Base-by-base conservation (phyloP, 2,888 invertebrate species). In the Ceriagrion tenellum region DNA sequence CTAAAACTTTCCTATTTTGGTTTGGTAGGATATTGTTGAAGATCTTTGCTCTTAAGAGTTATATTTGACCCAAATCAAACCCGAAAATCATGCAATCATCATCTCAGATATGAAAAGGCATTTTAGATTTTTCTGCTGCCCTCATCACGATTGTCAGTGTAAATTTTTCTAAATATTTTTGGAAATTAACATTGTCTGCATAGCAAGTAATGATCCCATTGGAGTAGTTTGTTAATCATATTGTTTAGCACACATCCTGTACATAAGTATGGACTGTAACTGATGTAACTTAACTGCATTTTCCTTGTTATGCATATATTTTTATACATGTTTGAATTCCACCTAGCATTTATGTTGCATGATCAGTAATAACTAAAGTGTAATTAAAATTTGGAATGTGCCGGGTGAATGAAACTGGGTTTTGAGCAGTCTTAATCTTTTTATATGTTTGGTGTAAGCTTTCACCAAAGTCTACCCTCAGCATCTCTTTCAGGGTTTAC, bases 361-460 rank as follows among this genome's bases (percentile, higher is more conserved):
- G 93, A 69, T 47, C 93, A 47, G 30, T 69, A 69, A 74, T 35
- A 93, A 93, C 93, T 93, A 93, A 81, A 93, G 35, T 93, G 56
- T 69, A 26, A 93, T 93, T 93, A 93, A 93, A 69, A 40, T 93
- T 47, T 93, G 93, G 93, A 93, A 93, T 93, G 93, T 93, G 56
- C 20, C 47, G 47, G 93, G 93, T 93, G 69, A 69, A 20, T 93
- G 93, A 93, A 93, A 93, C 18, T 47, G 93, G 93, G 93, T 47
- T 93, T n/a, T 69, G 69, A 93, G 56, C 69, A 47, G 69, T 74
- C 69, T 91, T 47, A 20, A 69, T 69, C 35, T 35, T 55, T 91
- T 93, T 69, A n/a, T 69, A 93, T 16, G 69, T 69, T 69, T 55
- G 93, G 93, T 93, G 69, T 26, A 93, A 93, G 93, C 93, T 93